Evolutionary conservation across 2,797 vertebrate genomes (phyloP).

Genomic region (Silurus aristotelis): DNA sequence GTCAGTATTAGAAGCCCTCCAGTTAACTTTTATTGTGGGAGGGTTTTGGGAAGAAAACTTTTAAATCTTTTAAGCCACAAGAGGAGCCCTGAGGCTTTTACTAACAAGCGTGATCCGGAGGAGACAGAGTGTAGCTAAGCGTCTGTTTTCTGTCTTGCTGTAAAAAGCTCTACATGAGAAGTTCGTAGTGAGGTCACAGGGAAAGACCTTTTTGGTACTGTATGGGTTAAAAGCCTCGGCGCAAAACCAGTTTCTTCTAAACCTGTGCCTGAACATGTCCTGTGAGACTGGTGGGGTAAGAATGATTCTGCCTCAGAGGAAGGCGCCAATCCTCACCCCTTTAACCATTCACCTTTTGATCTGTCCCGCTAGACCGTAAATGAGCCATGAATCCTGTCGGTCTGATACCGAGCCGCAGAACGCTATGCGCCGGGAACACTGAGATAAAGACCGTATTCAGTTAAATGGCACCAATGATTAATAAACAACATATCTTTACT

Average conservation of each 20-base stretch:
- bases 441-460: background rate
- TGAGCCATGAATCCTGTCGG: background rate
- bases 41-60: slow-evolving; percentile 11
- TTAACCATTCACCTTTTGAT: background rate
- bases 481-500: background rate
- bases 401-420: background rate
- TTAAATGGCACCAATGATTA: background rate
- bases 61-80: slow-evolving; percentile 18
- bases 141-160: background rate
- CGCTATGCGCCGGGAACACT: too few relatives aligned
- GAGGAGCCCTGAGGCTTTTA: slow-evolving; percentile 22
- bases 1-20: background rate
- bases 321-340: background rate
- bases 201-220: slow-evolving; percentile 6
- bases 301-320: slow-evolving; percentile 6
- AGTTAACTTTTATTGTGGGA: background rate
- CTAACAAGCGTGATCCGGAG: background rate
- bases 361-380: background rate
- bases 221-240: background rate
- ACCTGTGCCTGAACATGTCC: slow-evolving; percentile 27
- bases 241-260: slow-evolving; percentile 9
- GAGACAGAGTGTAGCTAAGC: background rate
- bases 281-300: background rate
- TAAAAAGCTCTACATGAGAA: background rate
- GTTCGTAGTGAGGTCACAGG: slow-evolving; percentile 21